phyloP scores from a whole-genome alignment of 2,113 vertebrate genomes.

The Brachypteracias leptosomus region DNA sequence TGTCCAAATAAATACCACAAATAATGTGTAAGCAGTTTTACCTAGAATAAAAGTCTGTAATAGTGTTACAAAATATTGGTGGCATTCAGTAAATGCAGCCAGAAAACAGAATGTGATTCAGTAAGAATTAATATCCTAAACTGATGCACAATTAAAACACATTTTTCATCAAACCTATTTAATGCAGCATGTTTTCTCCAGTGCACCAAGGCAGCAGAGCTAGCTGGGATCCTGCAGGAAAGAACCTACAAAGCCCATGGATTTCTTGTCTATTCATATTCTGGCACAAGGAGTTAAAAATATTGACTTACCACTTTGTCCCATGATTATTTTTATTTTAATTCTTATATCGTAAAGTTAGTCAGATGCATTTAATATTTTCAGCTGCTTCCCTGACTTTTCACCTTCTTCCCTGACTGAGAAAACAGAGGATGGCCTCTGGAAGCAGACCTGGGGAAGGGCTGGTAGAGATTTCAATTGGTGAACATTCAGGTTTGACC shows the following conservation, averaged over 20 bases:
- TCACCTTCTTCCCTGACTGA: neutral
- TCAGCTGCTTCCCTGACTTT: neutral
- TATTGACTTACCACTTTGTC: neutral
- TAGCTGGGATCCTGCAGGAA: neutral
- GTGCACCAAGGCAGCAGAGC: neutral
- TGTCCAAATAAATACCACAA: neutral
- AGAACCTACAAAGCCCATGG: rapidly evolving
- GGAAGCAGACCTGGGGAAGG: neutral
- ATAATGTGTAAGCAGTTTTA: slow-evolving; percentile 29
- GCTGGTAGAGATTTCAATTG: neutral
- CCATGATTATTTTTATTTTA: neutral
- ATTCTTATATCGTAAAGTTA: neutral
- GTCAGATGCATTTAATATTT: neutral
- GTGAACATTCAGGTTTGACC: neutral
- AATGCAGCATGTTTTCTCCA: neutral
- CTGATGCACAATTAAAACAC: neutral
- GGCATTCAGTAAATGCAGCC: neutral
- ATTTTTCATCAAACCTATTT: neutral
- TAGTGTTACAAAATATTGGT: neutral
- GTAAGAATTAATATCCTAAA: slow-evolving; percentile 8
- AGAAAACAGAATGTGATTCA: slow-evolving; percentile 1
- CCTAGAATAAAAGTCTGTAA: neutral
- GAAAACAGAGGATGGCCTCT: neutral
- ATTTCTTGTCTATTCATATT: neutral
- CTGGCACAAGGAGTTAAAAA: neutral